Percentiles rank a stretch among this genome's conserved stretches.
Conservation (phyloP, 1,140 invertebrate genomes). For the Heterodera carotae region DNA sequence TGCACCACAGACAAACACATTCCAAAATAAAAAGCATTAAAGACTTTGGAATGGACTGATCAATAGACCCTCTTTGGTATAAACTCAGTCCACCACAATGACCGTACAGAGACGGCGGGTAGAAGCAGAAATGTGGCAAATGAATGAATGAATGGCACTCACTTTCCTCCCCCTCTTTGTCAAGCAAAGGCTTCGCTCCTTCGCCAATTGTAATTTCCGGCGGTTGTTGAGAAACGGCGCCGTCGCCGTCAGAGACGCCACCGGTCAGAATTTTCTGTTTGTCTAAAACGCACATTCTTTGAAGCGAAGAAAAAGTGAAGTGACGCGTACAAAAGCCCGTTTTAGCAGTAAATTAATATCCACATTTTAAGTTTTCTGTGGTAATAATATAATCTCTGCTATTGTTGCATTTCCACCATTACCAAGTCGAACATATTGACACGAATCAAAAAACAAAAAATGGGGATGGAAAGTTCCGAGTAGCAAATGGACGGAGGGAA, state of each 20-base stretch:
- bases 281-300: background rate
- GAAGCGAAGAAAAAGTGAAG: too few relatives aligned
- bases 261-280: background rate
- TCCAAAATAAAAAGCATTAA: constrained; percentile 5
- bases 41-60: too few relatives aligned
- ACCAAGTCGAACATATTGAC: background rate
- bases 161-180: constrained; percentile 50
- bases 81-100: too few relatives aligned
- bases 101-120: too few relatives aligned
- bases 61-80: too few relatives aligned
- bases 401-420: background rate
- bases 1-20: background rate
- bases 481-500: background rate
- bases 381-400: too few relatives aligned
- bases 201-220: constrained; percentile 56
- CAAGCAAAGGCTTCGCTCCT: constrained; percentile 58
- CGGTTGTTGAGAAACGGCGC: constrained; percentile 16
- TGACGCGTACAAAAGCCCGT: background rate
- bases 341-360: background rate
- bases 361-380: too few relatives aligned
- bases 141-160: constrained; percentile 33
- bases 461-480: background rate
- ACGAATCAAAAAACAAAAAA: background rate
- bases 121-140: too few relatives aligned
- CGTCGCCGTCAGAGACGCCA: constrained; percentile 48